A percentile compares a stretch with the other conserved stretches of the same genome.
phyloP scores from a whole-genome alignment of 1,140 invertebrate genomes.

The Saccostrea glomerata region DNA sequence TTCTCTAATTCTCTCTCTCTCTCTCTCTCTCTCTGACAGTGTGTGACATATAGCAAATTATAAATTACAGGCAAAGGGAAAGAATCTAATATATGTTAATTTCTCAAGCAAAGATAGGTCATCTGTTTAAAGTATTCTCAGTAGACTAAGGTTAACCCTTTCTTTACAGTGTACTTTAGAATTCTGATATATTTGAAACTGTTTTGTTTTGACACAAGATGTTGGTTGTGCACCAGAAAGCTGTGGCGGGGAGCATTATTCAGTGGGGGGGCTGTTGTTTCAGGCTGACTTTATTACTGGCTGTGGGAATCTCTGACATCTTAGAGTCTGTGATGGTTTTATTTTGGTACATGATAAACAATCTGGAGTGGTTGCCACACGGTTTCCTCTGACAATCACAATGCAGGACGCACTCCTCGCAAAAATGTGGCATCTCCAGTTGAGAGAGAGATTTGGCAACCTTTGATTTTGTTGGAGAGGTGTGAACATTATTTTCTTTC shows the following conservation, averaged over 20 bases:
- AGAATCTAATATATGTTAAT: too few species aligned
- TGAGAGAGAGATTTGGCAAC: slow-evolving; percentile 7
- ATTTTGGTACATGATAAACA: slow-evolving; percentile 29
- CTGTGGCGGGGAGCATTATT: background rate
- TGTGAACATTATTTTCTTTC: slow-evolving; percentile 10
- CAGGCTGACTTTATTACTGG: slow-evolving; percentile 22
- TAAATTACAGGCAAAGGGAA: too few species aligned
- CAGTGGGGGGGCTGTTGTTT: slow-evolving; percentile 22
- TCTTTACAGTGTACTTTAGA: background rate
- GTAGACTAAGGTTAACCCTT: background rate
- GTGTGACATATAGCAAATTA: background rate
- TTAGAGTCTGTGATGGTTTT: background rate
- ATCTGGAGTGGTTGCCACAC: slow-evolving; percentile 12
- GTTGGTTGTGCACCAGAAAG: slow-evolving; percentile 7
- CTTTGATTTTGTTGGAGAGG: slow-evolving; percentile 29
- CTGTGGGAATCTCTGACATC: background rate
- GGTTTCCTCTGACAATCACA: slow-evolving; percentile 21
- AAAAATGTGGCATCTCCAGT: slow-evolving; percentile 16
- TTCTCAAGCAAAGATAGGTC: background rate
- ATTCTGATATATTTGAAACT: slow-evolving; percentile 15
- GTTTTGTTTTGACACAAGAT: slow-evolving; percentile 23
- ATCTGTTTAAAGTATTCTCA: background rate
- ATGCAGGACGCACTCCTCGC: slow-evolving; percentile 10
- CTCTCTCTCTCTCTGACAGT: background rate
- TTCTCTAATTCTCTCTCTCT: slow-evolving; percentile 15